Base-by-base conservation (phyloP, 2,888 invertebrate genomes). In the Antheraea yamamai region DNA sequence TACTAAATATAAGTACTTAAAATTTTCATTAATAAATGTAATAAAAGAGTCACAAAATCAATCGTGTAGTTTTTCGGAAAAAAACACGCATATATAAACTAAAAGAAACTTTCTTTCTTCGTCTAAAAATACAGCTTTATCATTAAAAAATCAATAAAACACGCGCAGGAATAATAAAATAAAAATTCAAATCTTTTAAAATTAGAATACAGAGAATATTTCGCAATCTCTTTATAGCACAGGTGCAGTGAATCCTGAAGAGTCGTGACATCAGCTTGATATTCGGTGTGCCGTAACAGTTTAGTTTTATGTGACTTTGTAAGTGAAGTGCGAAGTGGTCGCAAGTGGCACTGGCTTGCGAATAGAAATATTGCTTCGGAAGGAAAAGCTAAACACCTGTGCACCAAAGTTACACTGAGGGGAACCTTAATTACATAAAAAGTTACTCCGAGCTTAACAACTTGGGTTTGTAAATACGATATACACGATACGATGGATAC, bases 401-500 rank as follows among this genome's bases (percentile, higher is more conserved):
- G 70, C 39, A 39, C 70, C 39, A 39, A 70, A 70, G 70, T 70
- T 70, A 39, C 39, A 70, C 68, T 23, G 70, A 70, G 70, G 70
- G 70, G 39, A 70, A 70, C 70, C 39, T 39, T 70, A 70, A 70
- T 70, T 70, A 70, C 70, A 39, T 70, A 39, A 70, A 70, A 70
- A 70, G 70, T 70, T 39, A 70, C 70, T 70, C n/a, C 72, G 72
- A 52, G 23, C 35, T 55, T 73, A 73, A 52, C 70, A 55, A 52
- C 70, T 39, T 39, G 39, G 35, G 35, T 68, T 30, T 68, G 39
- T 70, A 39, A 39, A n/a, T 30, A 61, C 58, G n/a, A 58, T n/a
- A 4, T 64, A 64, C 26, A 64, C 23, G 12, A 10, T 64, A 26
- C 64, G 35, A 61, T 23, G 20, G 23, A 61, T 23, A 61, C 1